phyloP scores from a whole-genome alignment of 2,888 invertebrate species.

The Ellobium chinense region DNA sequence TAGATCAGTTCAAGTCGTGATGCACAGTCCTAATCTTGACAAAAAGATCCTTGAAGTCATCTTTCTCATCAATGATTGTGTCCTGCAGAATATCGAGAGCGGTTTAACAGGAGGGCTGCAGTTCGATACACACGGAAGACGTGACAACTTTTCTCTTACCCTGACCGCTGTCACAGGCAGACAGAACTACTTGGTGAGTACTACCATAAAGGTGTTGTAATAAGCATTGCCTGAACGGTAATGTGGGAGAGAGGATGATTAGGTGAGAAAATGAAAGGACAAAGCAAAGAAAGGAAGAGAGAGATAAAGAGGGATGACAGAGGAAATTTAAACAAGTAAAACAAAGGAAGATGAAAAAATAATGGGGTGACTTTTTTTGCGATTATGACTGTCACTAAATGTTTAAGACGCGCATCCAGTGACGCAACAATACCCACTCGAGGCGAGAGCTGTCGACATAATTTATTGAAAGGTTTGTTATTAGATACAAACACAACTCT shows the following conservation, averaged over 20 bases:
- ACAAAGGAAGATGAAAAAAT: background rate
- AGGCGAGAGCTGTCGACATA: no score
- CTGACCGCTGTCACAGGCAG: constrained; percentile 64
- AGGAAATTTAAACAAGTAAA: background rate
- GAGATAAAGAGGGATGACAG: background rate
- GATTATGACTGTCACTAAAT: no score
- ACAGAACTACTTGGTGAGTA: constrained; percentile 45
- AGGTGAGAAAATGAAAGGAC: background rate
- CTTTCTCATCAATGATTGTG: no score
- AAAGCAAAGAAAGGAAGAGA: background rate
- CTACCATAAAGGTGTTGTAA: no score
- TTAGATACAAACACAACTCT: no score
- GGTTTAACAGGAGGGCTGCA: constrained; percentile 63
- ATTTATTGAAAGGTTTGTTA: no score
- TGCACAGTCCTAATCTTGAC: background rate
- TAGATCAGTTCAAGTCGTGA: no score
- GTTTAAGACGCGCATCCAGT: no score
- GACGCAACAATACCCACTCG: no score
- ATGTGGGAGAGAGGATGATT: background rate
- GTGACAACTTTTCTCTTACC: constrained; percentile 60
- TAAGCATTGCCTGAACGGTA: background rate
- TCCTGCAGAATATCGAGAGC: constrained; percentile 51
- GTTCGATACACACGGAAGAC: constrained; percentile 58
- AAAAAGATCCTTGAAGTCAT: no score
- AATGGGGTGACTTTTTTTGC: no score